phyloP scores from a whole-genome alignment of 2,797 vertebrate genomes.

The Platyrinchus mystaceus region DNA sequence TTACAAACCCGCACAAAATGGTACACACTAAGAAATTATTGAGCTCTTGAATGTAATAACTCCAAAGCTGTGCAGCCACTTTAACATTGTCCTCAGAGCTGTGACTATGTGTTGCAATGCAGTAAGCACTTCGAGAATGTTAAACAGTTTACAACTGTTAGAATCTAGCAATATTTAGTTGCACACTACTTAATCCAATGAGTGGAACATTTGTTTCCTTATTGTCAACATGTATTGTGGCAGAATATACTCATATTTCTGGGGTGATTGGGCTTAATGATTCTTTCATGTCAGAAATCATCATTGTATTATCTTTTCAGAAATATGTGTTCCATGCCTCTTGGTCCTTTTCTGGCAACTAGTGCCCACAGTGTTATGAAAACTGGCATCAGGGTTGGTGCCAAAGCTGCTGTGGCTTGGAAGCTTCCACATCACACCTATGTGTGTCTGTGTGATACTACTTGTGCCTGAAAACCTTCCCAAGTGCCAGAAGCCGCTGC shows the following conservation, averaged over 20 bases:
- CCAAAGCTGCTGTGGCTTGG: not conserved
- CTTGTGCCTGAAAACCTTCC: not conserved
- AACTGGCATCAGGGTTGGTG: not conserved
- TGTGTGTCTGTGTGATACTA: not conserved
- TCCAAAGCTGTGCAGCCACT: not conserved
- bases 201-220: not conserved
- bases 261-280: not conserved
- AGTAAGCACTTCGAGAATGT: not conserved
- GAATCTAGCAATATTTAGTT: not conserved
- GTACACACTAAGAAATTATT: not conserved
- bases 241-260: not conserved
- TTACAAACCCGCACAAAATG: not conserved
- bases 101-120: not conserved
- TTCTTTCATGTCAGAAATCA: not conserved
- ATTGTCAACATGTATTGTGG: not conserved
- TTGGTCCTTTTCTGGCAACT: not conserved
- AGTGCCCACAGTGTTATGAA: not conserved
- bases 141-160: not conserved
- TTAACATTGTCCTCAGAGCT: not conserved
- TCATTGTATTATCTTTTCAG: not conserved
- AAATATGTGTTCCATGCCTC: not conserved
- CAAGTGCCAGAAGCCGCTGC: not conserved
- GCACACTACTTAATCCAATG: not conserved
- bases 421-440: not conserved
- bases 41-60: not conserved